phyloP scores from a whole-genome alignment of 2,797 vertebrate species.

The Coluber constrictor region DNA sequence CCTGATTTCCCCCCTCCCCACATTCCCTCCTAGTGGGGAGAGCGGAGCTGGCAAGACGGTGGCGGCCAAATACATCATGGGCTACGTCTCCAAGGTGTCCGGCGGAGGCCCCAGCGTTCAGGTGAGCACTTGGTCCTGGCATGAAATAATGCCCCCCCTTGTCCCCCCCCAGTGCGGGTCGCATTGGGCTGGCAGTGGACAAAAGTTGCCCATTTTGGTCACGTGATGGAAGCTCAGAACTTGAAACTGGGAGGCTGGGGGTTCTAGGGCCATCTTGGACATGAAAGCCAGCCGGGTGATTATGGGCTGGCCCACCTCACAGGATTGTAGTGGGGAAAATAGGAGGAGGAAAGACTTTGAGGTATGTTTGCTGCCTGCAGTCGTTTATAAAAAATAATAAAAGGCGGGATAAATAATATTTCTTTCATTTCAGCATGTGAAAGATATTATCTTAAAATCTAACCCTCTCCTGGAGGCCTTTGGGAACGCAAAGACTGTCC shows the following conservation, averaged over 20 bases:
- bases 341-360: not conserved
- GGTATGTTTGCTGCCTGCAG: not conserved
- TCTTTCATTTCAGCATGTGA: slow-evolving; percentile 70
- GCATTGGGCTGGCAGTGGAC: not conserved
- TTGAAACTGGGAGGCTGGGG: not conserved
- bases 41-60: slow-evolving; percentile 83
- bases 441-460: slow-evolving; percentile 84
- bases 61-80: slow-evolving; percentile 84
- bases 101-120: slow-evolving; percentile 75
- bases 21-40: slow-evolving; percentile 68
- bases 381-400: not conserved
- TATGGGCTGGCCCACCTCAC: not conserved
- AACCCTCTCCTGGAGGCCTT: slow-evolving; percentile 84
- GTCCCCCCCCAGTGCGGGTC: not conserved
- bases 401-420: not conserved
- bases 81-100: slow-evolving; percentile 82
- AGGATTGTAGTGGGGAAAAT: not conserved
- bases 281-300: not conserved
- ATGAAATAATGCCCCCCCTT: not conserved
- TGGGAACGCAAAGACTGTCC: slow-evolving; percentile 80
- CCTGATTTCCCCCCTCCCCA: too few species aligned
- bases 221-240: not conserved
- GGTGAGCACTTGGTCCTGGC: not conserved
- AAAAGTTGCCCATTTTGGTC: not conserved
- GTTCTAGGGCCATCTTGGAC: not conserved